Percentiles rank a stretch among this genome's conserved stretches.
Conservation (phyloP, 2,113 vertebrate species). For the Furnarius figulus region DNA sequence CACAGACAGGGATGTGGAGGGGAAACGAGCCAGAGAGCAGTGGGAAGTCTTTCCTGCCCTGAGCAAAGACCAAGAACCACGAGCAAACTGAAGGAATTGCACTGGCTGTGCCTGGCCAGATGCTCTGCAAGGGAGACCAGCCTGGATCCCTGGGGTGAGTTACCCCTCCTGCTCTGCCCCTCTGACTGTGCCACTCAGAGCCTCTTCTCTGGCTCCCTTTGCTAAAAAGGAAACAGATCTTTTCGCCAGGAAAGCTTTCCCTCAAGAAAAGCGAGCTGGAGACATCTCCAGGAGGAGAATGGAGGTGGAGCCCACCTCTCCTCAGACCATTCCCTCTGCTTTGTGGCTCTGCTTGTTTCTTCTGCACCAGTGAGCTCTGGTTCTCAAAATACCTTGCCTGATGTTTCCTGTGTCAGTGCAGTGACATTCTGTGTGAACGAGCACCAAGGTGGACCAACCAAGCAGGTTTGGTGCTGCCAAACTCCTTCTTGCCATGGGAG, state of each 20-base stretch:
- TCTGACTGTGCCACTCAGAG: neutral
- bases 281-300: neutral
- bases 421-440: neutral
- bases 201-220: neutral
- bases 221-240: neutral
- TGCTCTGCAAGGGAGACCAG: too few relatives aligned
- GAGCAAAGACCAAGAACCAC: neutral
- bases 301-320: neutral
- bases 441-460: neutral
- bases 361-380: neutral
- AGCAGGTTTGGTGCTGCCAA: neutral
- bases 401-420: neutral
- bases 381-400: neutral
- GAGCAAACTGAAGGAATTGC: neutral
- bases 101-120: too few relatives aligned
- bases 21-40: neutral
- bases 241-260: neutral
- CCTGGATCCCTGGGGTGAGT: too few relatives aligned
- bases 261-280: neutral
- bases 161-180: neutral
- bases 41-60: neutral
- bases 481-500: neutral
- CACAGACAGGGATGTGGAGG: fast-evolving
- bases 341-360: neutral
- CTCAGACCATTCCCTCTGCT: neutral